Evolutionary conservation across 1,140 invertebrate species (phyloP), one percentile per base, ranked within the genome.

Genomic region (Brachionus angularis): DNA sequence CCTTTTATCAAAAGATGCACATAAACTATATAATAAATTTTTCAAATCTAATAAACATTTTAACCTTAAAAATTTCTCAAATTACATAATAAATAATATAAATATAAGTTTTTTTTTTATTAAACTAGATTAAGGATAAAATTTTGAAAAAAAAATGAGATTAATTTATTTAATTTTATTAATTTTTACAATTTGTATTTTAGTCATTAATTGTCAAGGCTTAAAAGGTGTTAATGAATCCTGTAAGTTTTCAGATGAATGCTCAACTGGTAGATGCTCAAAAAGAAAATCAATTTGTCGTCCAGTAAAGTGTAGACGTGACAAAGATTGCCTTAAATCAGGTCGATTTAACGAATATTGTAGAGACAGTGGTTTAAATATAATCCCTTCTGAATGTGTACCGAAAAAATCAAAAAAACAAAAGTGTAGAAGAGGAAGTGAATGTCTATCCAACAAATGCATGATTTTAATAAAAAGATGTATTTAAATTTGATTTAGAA

Each of bases 1-100:
- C 53, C 53, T 12, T 23, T 58, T 21, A 58, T 58, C 10, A 58
- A 34, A 58, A 12, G 53, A 58, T 58, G 53, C 53, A 58, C 53
- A 21, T 58, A 33, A 58, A 58, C 21, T 25, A 21, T 21, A 58
- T 12, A 10, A 39, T 23, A 34, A 23, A 36, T 36, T 39, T 21
- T 21, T 33, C 14, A 31, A 33, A 18, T 10, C 39, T 39, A 25
- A 39, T 23, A 39, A 58, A 23, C 39, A 18, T 23, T 39, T 58
- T 25, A 58, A 42, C 2, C 31, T 1, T 5, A 52, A 25, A 25
- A 31, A 31, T 21, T 1, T 31, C 14, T 25, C 8, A 39, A 58
- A 21, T 21, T 3, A 42, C n/a, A n/a, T n/a, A n/a, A n/a, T n/a
- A n/a, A n/a, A n/a, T n/a, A n/a, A n/a, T n/a, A n/a, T n/a, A n/a